phyloP scores from a whole-genome alignment of 1,140 invertebrate species.

The Ceratitis capitata region DNA sequence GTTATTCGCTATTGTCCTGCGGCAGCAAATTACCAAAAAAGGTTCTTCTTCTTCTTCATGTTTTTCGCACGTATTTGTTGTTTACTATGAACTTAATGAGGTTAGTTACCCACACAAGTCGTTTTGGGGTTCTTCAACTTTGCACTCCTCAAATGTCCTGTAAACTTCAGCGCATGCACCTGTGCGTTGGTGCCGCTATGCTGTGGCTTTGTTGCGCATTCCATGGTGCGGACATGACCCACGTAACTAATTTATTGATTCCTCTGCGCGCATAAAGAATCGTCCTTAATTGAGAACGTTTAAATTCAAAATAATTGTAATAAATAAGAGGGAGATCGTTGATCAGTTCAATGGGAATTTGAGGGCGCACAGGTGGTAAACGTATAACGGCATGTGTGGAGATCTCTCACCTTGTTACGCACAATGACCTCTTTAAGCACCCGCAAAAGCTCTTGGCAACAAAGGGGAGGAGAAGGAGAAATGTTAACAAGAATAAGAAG shows the following conservation, averaged over 20 bases:
- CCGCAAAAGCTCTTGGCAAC: too few relatives aligned
- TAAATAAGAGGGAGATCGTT: not conserved
- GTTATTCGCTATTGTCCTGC: constrained; percentile 24
- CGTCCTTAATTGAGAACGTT: constrained; percentile 34
- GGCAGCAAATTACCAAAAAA: constrained; percentile 12
- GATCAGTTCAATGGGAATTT: not conserved
- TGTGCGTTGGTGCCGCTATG: not conserved
- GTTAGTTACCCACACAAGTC: not conserved
- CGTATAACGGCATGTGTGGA: too few relatives aligned
- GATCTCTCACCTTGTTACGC: too few relatives aligned
- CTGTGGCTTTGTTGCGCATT: not conserved
- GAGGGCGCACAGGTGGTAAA: not conserved
- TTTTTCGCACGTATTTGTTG: not conserved
- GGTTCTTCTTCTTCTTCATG: not conserved
- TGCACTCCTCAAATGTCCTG: not conserved
- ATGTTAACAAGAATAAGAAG: too few relatives aligned
- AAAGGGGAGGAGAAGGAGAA: too few relatives aligned
- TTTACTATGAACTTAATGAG: not conserved
- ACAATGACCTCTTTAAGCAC: too few relatives aligned
- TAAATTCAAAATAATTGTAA: constrained; percentile 30
- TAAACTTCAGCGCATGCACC: constrained; percentile 11
- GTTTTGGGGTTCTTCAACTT: constrained; percentile 18
- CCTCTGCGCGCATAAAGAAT: not conserved
- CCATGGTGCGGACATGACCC: not conserved
- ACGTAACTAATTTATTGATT: constrained; percentile 28